These are phyloP conservation scores for Himalopsyche anomala DNA, from an alignment of 2,888 invertebrate genomes.

Conservation along the genomic window DNA sequence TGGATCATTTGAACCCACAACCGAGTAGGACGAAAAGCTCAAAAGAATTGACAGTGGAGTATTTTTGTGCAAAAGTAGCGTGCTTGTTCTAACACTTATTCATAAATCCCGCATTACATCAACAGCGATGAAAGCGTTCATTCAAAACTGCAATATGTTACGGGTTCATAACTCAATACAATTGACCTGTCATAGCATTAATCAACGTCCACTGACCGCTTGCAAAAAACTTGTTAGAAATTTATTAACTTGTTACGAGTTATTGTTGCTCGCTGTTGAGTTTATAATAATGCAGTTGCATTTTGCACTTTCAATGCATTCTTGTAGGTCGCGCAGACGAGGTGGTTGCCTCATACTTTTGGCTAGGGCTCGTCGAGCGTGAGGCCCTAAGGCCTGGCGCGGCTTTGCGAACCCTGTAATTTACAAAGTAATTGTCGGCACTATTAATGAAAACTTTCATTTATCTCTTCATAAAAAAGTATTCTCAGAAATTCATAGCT, in stretches of 20 bases:
- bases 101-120: not conserved
- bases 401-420: slow-evolving; percentile 9
- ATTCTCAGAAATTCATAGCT: not conserved
- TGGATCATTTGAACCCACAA: no score
- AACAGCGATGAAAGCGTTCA: slow-evolving; percentile 9
- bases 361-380: slow-evolving; percentile 10
- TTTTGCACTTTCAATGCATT: slow-evolving; percentile 31
- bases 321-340: not conserved
- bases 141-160: slow-evolving; percentile 35
- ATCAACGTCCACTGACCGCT: not conserved
- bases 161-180: slow-evolving; percentile 33
- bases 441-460: not conserved
- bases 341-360: not conserved
- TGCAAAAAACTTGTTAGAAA: slow-evolving; percentile 34
- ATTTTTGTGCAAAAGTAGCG: no score
- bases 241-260: slow-evolving; percentile 30
- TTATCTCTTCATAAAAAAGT: not conserved
- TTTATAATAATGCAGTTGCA: slow-evolving; percentile 27
- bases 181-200: slow-evolving; percentile 38
- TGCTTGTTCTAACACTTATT: not conserved
- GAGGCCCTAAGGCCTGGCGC: not conserved
- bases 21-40: no score
- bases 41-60: no score
- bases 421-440: slow-evolving; percentile 1
- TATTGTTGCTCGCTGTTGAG: slow-evolving; percentile 3